These are phyloP conservation scores for Falco naumanni DNA, from an alignment of 2,797 vertebrate species.

Conservation along the genomic window DNA sequence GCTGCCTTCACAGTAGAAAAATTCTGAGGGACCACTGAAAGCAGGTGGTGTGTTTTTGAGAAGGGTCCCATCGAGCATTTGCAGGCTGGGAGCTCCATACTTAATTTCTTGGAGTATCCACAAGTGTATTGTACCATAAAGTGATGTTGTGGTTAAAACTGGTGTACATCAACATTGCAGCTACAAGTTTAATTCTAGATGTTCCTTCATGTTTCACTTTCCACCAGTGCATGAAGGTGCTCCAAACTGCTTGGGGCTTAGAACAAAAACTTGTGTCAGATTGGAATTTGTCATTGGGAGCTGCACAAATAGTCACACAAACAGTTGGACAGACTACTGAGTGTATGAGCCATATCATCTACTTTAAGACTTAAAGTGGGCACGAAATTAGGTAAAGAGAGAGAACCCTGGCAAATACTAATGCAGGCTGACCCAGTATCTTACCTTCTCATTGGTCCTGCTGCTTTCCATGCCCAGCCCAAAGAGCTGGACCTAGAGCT, in stretches of 20 bases:
- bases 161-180: not conserved
- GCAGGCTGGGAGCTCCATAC: not conserved
- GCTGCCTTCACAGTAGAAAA: not conserved
- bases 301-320: not conserved
- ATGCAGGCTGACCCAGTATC: rapidly evolving
- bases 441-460: not conserved
- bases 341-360: not conserved
- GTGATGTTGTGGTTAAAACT: not conserved
- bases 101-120: not conserved
- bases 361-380: not conserved
- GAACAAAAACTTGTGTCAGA: not conserved
- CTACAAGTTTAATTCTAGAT: not conserved
- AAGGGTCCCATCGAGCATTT: not conserved
- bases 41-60: not conserved
- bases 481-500: not conserved
- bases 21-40: not conserved
- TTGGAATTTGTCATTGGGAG: not conserved
- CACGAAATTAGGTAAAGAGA: not conserved
- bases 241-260: not conserved
- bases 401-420: not conserved
- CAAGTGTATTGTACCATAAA: not conserved
- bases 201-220: not conserved
- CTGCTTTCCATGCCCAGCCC: not conserved
- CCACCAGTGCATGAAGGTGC: not conserved
- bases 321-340: not conserved